These are phyloP conservation scores for Gasteruption jaculator DNA, from an alignment of 2,888 invertebrate species.

Conservation along the genomic window DNA sequence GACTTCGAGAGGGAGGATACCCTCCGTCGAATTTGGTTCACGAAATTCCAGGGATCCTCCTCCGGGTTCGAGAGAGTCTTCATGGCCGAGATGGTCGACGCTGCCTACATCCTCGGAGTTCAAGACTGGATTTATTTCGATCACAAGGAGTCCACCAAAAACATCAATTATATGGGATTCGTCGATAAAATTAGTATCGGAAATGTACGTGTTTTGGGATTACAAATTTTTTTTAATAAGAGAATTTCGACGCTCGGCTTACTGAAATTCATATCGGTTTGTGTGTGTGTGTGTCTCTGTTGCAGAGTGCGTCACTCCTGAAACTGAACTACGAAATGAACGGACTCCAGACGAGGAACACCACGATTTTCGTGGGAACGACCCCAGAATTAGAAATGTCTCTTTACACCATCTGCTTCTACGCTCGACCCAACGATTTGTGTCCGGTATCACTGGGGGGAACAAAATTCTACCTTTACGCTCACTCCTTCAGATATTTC, in stretches of 20 bases:
- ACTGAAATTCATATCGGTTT: slow-evolving; percentile 1
- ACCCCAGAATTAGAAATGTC: slow-evolving; percentile 62
- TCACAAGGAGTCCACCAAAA: slow-evolving; percentile 65
- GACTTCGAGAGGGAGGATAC: slow-evolving; percentile 62
- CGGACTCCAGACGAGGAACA: slow-evolving; percentile 46
- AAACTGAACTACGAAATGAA: slow-evolving; percentile 51
- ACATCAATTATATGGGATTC: slow-evolving; percentile 74
- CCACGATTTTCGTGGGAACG: slow-evolving; percentile 53
- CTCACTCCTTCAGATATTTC: slow-evolving; percentile 34
- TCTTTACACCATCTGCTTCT: slow-evolving; percentile 59
- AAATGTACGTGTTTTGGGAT: slow-evolving; percentile 56
- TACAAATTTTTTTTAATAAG: not conserved
- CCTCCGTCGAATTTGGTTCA: slow-evolving; percentile 72
- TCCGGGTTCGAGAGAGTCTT: slow-evolving; percentile 92
- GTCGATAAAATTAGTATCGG: slow-evolving; percentile 64
- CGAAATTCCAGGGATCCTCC: slow-evolving; percentile 73
- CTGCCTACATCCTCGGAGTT: slow-evolving; percentile 66
- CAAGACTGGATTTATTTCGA: slow-evolving; percentile 89
- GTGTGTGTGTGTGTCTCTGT: slow-evolving; percentile 14
- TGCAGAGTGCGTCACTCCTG: slow-evolving; percentile 46
- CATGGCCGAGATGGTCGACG: slow-evolving; percentile 77
- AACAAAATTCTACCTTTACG: slow-evolving; percentile 47
- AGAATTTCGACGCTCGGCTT: not conserved
- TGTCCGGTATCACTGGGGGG: slow-evolving; percentile 52
- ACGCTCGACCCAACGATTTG: slow-evolving; percentile 52